Conservation (phyloP, 2,113 vertebrate genomes). For the Acrocephalus kingi region DNA sequence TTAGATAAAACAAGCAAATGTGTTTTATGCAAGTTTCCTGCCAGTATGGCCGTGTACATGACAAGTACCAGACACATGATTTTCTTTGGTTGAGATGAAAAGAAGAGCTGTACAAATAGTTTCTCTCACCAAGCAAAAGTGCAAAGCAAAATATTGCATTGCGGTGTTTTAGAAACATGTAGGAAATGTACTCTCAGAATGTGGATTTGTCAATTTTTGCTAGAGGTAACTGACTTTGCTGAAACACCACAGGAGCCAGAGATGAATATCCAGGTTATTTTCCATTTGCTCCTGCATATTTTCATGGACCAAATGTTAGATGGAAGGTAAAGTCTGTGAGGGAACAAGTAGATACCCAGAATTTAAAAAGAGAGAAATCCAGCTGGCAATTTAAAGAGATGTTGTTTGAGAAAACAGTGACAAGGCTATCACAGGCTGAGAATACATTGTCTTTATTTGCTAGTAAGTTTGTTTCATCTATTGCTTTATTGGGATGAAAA, state of each 20-base stretch:
- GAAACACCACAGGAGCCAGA: not conserved
- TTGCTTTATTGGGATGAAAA: not conserved
- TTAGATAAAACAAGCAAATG: constrained; percentile 5
- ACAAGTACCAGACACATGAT: not conserved
- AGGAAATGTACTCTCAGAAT: not conserved
- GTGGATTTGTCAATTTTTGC: not conserved
- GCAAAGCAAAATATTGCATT: not conserved
- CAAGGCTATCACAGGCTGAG: not conserved
- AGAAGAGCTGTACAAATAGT: not conserved
- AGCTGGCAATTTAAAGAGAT: not conserved
- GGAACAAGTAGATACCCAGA: not conserved
- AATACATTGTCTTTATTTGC: not conserved
- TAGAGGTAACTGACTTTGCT: not conserved
- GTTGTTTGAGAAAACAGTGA: not conserved
- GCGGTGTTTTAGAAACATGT: not conserved
- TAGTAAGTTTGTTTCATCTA: not conserved
- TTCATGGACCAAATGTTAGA: not conserved
- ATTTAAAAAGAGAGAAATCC: not conserved
- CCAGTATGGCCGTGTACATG: not conserved
- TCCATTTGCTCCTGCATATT: not conserved
- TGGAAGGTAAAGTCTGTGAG: not conserved
- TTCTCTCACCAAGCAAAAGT: not conserved
- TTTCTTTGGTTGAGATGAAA: constrained; percentile 16
- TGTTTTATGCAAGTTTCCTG: not conserved
- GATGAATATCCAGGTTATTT: not conserved